These are phyloP conservation scores for Ferrisia virgata DNA, from an alignment of 2,888 invertebrate genomes.

Conservation along the genomic window DNA sequence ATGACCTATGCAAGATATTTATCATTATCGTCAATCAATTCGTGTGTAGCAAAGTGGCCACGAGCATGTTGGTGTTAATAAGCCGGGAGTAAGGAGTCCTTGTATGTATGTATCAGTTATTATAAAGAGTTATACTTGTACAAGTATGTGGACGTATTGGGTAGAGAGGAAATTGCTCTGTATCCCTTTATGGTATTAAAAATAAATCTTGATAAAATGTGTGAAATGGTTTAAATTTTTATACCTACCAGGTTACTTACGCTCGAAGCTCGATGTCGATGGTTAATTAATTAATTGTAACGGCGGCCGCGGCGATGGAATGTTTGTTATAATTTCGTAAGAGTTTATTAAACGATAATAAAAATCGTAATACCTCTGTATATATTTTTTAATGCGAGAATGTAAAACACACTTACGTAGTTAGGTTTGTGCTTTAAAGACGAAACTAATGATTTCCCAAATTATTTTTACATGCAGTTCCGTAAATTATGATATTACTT, in stretches of 20 bases:
- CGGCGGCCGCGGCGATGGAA: background rate
- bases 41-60: background rate
- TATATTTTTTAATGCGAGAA: background rate
- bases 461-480: background rate
- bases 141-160: background rate
- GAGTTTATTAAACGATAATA: background rate
- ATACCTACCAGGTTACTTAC: background rate
- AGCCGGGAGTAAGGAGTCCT: background rate
- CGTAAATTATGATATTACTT: background rate
- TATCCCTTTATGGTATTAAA: background rate
- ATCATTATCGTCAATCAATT: slow-evolving; percentile 23
- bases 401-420: background rate
- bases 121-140: too few species aligned
- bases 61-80: slow-evolving; percentile 7
- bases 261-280: background rate
- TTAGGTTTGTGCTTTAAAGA: background rate
- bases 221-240: background rate
- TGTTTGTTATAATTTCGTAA: background rate
- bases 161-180: background rate
- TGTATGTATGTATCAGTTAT: background rate
- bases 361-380: background rate
- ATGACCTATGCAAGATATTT: slow-evolving; percentile 28
- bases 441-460: background rate
- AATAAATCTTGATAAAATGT: background rate
- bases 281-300: background rate